A percentile compares a stretch with the other conserved stretches of the same genome.
These are phyloP conservation scores for Diachrysia chrysitis DNA, from an alignment of 2,888 invertebrate species.

Conservation along the genomic window DNA sequence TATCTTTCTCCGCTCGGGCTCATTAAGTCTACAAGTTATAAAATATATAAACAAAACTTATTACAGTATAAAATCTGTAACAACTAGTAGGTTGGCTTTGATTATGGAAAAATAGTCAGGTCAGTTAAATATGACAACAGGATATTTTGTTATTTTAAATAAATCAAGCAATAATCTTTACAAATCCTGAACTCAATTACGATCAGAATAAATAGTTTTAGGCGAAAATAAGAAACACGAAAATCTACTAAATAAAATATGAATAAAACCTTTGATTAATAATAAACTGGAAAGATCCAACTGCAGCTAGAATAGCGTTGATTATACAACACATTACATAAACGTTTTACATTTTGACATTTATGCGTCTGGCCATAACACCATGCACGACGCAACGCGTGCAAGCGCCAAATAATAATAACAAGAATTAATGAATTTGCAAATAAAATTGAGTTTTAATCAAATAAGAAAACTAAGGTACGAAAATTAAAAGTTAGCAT, in stretches of 20 bases:
- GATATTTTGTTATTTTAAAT: too few species aligned
- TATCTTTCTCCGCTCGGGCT: neutral
- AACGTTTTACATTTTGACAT: slow-evolving; percentile 4
- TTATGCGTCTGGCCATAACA: slow-evolving; percentile 1
- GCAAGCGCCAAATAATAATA: neutral
- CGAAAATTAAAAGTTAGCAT: too few species aligned
- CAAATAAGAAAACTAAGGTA: neutral
- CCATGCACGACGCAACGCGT: neutral
- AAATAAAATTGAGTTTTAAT: neutral
- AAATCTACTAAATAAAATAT: too few species aligned
- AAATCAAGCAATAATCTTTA: too few species aligned
- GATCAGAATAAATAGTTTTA: too few species aligned
- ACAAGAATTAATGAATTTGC: neutral
- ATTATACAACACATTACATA: slow-evolving; percentile 4
- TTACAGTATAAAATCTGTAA: neutral
- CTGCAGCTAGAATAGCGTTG: neutral
- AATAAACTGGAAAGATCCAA: neutral
- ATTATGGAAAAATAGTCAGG: too few species aligned
- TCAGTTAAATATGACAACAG: too few species aligned
- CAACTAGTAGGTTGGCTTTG: too few species aligned
- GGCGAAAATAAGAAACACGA: too few species aligned
- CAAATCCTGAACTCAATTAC: too few species aligned
- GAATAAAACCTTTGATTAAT: too few species aligned
- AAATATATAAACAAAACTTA: neutral
- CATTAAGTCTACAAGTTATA: neutral